Conservation (phyloP, 2,797 vertebrate species). For the Myioborus miniatus region DNA sequence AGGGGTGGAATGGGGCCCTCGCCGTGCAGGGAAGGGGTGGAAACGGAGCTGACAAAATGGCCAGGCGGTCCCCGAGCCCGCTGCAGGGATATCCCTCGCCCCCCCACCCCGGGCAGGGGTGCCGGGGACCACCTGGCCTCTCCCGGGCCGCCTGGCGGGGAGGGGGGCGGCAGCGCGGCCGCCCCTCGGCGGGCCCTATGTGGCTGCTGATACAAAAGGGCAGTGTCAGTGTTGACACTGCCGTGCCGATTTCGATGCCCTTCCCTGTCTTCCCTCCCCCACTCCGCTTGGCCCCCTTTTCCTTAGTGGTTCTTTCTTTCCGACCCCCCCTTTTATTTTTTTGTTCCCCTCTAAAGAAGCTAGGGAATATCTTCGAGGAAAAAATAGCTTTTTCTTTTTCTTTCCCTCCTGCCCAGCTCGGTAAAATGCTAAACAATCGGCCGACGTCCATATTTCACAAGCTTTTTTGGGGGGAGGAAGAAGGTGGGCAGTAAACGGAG, state of each 20-base stretch:
- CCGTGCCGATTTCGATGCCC: conserved; percentile 4
- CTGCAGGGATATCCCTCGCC: background rate
- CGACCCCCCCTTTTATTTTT: no score
- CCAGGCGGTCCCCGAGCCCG: background rate
- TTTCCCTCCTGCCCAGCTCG: background rate
- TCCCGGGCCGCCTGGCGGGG: background rate
- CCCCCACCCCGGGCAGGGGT: background rate
- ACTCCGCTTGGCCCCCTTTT: background rate
- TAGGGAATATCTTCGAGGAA: background rate
- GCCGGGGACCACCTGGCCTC: background rate
- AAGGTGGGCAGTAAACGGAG: background rate
- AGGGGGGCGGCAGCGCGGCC: background rate
- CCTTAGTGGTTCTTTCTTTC: background rate
- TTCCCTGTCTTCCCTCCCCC: background rate
- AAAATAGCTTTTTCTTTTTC: background rate
- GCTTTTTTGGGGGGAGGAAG: background rate
- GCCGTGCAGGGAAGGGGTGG: background rate
- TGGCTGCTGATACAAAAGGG: conserved; percentile 59
- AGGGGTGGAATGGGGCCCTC: background rate
- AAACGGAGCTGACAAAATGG: conserved; percentile 31
- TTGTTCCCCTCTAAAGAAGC: fast-evolving
- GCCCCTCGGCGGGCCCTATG: background rate
- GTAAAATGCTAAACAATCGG: conserved; percentile 60
- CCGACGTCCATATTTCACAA: conserved; percentile 63
- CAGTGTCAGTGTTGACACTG: conserved; percentile 62